Evolutionary conservation across 2,113 vertebrate genomes (phyloP).

Genomic region (Lota lota): DNA sequence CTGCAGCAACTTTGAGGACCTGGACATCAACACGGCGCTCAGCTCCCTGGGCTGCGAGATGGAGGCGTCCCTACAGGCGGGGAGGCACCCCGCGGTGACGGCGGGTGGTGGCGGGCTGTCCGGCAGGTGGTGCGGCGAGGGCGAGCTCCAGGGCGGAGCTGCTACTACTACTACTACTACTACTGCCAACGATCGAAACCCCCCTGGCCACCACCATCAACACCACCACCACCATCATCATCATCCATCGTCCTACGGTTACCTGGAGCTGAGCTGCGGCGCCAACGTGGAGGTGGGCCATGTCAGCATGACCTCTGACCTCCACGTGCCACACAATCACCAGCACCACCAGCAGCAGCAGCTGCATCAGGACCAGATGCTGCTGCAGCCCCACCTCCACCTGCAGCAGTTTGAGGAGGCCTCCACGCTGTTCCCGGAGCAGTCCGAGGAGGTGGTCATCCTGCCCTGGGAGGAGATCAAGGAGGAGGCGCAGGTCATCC

Average conservation of each 20-base stretch:
- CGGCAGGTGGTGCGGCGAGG: slow-evolving; percentile 60
- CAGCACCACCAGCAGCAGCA: slow-evolving; percentile 47
- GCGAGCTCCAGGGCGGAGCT: slow-evolving; percentile 31
- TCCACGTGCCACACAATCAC: slow-evolving; percentile 38
- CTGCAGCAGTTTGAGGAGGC: slow-evolving; percentile 67
- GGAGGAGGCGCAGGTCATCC: slow-evolving; percentile 66
- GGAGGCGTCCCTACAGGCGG: slow-evolving; percentile 65
- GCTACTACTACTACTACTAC: no score
- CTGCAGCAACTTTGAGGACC: slow-evolving; percentile 79
- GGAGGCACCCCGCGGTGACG: slow-evolving; percentile 45
- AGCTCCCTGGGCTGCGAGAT: slow-evolving; percentile 75
- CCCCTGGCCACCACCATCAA: slow-evolving; percentile 9
- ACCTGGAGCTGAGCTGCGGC: slow-evolving; percentile 53
- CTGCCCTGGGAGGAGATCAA: slow-evolving; percentile 79
- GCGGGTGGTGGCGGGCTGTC: neutral
- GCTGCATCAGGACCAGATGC: slow-evolving; percentile 58
- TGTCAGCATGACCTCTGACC: slow-evolving; percentile 32
- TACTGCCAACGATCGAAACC: no score
- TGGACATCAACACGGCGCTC: slow-evolving; percentile 79
- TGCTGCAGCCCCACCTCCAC: slow-evolving; percentile 57
- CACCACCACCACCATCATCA: neutral
- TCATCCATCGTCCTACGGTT: slow-evolving; percentile 65
- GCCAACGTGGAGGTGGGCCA: slow-evolving; percentile 35
- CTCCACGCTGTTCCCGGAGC: slow-evolving; percentile 65
- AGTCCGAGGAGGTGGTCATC: slow-evolving; percentile 51